Conservation (phyloP, 2,797 vertebrate genomes). For the Hippopotamyrus pictus region DNA sequence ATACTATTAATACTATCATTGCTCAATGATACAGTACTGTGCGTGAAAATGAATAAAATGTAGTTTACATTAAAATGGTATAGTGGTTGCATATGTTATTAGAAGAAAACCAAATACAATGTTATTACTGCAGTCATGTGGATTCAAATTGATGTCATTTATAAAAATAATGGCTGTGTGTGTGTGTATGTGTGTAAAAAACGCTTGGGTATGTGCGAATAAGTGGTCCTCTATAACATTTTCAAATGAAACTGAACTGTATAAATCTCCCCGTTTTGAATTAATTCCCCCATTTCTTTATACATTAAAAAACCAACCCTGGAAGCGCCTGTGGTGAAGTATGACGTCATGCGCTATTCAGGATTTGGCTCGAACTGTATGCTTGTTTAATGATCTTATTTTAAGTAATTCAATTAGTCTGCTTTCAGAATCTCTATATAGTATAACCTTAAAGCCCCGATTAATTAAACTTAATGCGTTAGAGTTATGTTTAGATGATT, state of each 20-base stretch:
- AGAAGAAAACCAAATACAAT: neutral
- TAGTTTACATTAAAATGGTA: neutral
- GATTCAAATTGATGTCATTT: neutral
- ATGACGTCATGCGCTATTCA: constrained; percentile 13
- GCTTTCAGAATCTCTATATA: constrained; percentile 7
- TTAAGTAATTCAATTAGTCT: constrained; percentile 2
- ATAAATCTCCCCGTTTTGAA: neutral
- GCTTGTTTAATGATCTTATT: neutral
- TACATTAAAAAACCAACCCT: neutral
- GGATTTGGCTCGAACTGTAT: neutral
- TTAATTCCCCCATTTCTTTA: neutral
- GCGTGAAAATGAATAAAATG: neutral
- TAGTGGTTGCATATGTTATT: neutral
- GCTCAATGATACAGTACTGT: too few relatives aligned
- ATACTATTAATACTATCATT: neutral
- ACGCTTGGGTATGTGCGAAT: neutral
- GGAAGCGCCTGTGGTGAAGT: neutral
- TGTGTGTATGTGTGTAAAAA: neutral
- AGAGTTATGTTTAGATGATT: neutral
- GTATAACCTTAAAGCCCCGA: neutral
- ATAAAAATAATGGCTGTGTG: neutral
- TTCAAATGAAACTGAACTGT: neutral
- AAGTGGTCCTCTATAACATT: neutral
- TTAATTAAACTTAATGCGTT: neutral
- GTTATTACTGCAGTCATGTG: neutral